Base-by-base conservation (phyloP, 37 sponge, comb jelly and placozoan genomes). In the Oscarella lobularis region DNA sequence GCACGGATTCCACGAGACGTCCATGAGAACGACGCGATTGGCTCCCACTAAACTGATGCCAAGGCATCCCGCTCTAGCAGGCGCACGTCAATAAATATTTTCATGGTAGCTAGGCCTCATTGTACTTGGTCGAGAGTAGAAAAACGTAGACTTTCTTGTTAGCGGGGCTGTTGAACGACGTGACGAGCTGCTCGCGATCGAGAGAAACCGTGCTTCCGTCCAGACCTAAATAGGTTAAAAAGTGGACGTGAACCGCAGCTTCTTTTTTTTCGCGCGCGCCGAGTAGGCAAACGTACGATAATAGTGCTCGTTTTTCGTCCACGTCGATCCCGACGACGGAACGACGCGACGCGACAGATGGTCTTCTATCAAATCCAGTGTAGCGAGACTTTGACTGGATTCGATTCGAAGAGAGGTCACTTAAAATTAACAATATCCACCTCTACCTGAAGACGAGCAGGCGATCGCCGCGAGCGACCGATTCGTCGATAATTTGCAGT, bases 1-100 rank as follows among this genome's bases (percentile, higher is more conserved):
- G 66, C 98, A 97, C 33, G 98, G 98, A 60, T 97, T 97, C 98
- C 98, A 97, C 0, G 98, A 90, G 27, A 93, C 94, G 40, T 97
- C 98, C 75, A 90, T 35, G 9, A 97, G 85, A 3, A 97, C 81
- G 33, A 97, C 92, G 33, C 98, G 83, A 76, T 88, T 93, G 27
- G 98, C 96, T 60, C 87, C 98, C 2, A 93, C 68, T 35, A 97
- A 83, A 71, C 93, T 97, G 74, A 97, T 83, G 0, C 98, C 98
- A 3, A 97, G 83, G 67, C 87, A 88, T 35, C 98, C 98, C 66
- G 98, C 98, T 66, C 98, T 90, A 60, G 70, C 39, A 83, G 32
- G 14, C 39, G 35, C 14, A 78, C 48, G 2, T 66, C 20, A 3
- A 37, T 67, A 54, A 27, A 77, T 27, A 5, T 2, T 32, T 31